A percentile compares a stretch with the other conserved stretches of the same genome.
Evolutionary conservation across 2,888 invertebrate genomes (phyloP).

Genomic region (Cerastis leucographa): DNA sequence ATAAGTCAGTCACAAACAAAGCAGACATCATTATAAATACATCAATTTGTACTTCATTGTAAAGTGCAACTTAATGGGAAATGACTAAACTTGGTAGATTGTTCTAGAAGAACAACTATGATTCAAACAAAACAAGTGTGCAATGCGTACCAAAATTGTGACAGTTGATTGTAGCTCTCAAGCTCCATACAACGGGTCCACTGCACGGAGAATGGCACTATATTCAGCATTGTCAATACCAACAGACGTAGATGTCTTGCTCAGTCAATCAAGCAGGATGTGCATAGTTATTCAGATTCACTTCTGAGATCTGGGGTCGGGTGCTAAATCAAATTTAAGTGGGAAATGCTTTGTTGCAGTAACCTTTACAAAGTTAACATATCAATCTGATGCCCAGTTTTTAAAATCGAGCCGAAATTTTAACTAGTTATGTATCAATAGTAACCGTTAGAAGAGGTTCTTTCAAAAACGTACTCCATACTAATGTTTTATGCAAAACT

Average conservation of each 20-base stretch:
- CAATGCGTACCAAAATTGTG: slow-evolving; percentile 23
- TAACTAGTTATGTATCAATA: neutral
- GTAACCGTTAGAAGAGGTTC: neutral
- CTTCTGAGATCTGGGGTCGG: slow-evolving; percentile 49
- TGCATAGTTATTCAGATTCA: slow-evolving; percentile 60
- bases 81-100: neutral
- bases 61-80: neutral
- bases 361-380: slow-evolving; percentile 35
- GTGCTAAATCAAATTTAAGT: slow-evolving; percentile 60
- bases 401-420: neutral
- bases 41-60: neutral
- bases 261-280: slow-evolving; percentile 55
- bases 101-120: neutral
- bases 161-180: neutral
- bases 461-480: neutral
- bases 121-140: neutral
- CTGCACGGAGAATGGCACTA: slow-evolving; percentile 26
- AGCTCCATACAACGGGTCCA: slow-evolving; percentile 4
- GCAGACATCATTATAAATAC: neutral
- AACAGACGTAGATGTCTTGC: slow-evolving; percentile 47
- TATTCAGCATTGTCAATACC: slow-evolving; percentile 40
- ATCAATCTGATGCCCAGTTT: neutral
- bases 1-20: neutral
- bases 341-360: slow-evolving; percentile 53
- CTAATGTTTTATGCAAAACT: neutral